A percentile compares a stretch with the other conserved stretches of the same genome.
phyloP scores from a whole-genome alignment of 1,140 invertebrate genomes.

The Rhysida immarginata region DNA sequence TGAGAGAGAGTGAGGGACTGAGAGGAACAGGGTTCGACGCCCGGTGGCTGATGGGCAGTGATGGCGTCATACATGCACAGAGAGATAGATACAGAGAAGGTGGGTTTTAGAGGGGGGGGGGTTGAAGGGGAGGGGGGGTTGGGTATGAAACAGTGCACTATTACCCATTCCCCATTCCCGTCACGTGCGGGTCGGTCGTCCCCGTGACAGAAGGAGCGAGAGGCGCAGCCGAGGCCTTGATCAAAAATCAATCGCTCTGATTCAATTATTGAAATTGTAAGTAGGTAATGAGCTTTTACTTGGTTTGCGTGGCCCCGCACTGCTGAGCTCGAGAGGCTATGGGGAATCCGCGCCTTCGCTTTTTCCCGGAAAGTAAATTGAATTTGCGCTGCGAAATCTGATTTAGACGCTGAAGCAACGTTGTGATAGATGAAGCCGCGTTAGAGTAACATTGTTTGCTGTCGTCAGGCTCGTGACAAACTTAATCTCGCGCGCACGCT shows the following conservation, averaged over 20 bases:
- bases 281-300: conserved; percentile 1
- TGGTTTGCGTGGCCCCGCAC: conserved; percentile 1
- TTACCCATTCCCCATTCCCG: no score
- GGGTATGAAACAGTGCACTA: no score
- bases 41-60: no score
- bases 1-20: no score
- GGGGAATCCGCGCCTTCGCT: not conserved
- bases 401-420: conserved; percentile 9
- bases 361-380: conserved; percentile 6
- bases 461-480: not conserved
- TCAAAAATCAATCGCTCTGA: conserved; percentile 4
- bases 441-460: conserved; percentile 10
- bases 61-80: no score
- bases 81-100: no score
- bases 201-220: no score
- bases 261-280: conserved; percentile 7
- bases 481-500: not conserved
- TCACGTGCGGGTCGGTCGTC: no score
- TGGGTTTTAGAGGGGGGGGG: no score
- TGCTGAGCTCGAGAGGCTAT: not conserved
- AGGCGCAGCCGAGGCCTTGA: not conserved
- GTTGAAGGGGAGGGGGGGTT: no score
- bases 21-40: no score
- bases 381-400: not conserved
- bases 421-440: conserved; percentile 8